phyloP scores from a whole-genome alignment of 2,113 vertebrate genomes.

The Siniperca knerii region DNA sequence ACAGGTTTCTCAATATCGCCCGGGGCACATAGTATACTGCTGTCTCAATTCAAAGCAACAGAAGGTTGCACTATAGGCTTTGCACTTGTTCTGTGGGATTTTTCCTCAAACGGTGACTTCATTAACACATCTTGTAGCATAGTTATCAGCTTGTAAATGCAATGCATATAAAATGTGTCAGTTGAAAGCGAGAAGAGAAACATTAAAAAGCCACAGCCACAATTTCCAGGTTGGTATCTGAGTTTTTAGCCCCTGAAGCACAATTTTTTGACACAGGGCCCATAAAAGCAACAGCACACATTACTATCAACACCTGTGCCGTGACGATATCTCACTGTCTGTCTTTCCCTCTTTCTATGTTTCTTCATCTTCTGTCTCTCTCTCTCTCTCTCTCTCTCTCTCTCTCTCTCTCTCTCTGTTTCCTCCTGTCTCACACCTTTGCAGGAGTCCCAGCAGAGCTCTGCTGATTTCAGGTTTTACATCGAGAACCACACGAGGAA shows the following conservation, averaged over 20 bases:
- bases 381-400: not conserved
- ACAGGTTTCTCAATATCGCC: constrained; percentile 78
- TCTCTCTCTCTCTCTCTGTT: not conserved
- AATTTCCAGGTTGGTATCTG: constrained; percentile 58
- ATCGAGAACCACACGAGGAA: constrained; percentile 87
- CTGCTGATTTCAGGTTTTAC: constrained; percentile 86
- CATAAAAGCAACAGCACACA: constrained; percentile 65
- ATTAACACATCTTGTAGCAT: constrained; percentile 52
- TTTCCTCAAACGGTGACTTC: constrained; percentile 51
- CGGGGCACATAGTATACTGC: constrained; percentile 63
- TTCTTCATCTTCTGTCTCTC: constrained; percentile 31
- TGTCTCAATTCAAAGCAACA: constrained; percentile 55
- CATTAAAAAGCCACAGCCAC: constrained; percentile 55
- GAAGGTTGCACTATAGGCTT: constrained; percentile 5
- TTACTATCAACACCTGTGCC: constrained; percentile 69
- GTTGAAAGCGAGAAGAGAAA: constrained; percentile 48
- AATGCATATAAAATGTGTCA: constrained; percentile 43
- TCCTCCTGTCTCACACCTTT: constrained; percentile 33
- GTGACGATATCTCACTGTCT: constrained; percentile 34
- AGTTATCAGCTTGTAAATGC: constrained; percentile 72
- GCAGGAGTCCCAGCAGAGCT: constrained; percentile 86
- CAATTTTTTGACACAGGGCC: constrained; percentile 48
- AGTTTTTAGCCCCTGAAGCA: constrained; percentile 54
- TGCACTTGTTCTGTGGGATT: constrained; percentile 56
- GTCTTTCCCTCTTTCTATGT: constrained; percentile 22